Base-by-base conservation (phyloP, 2,113 vertebrate genomes). In the Oreochromis aureus region DNA sequence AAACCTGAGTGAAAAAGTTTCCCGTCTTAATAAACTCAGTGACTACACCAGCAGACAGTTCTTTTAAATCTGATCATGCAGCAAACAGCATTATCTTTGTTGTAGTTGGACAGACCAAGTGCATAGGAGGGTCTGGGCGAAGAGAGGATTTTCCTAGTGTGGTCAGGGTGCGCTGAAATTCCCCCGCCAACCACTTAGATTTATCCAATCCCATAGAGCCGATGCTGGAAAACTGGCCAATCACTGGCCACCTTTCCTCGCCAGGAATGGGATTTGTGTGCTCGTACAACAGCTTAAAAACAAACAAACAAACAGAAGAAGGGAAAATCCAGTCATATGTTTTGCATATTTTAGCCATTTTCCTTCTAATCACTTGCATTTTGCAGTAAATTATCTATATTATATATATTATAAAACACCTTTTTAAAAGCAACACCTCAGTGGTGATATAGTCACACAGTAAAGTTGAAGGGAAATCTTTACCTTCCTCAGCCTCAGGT, bases 201-300 rank as follows among this genome's bases (percentile, higher is more conserved):
- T 97, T 97, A 81, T 99, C 98, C 56, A 93, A 82, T 81, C 98
- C 99, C 97, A 99, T 86, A 1, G 98, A 99, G 53, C 98, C 98
- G 0, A 99, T 99, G 94, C 99, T 99, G 73, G 99, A 99, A 90
- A 99, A 99, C 95, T 99, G 99, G 4, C 97, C 98, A 83, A 99
- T 93, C 15, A 99, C 66, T 0, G 98, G 97, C 99, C 98, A 99
- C 27, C 78, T 83, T 22, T 98, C 97, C 1, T 94, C 91, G 0
- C 89, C 86, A 3, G 96, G 82, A 6, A 94, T 1, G 1, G 96
- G 83, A 0, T 89, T 63, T 11, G 96, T 61, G 46, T 97, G 95
- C 1, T 97, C 96, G 39, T 88, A 95, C 92, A 99, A 90, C 84
- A 99, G 84, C 96, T 97, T 46, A 80, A 59, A 44, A 59, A 34